These are phyloP conservation scores for Bufo gargarizans DNA, from an alignment of 2,113 vertebrate genomes.

Conservation along the genomic window DNA sequence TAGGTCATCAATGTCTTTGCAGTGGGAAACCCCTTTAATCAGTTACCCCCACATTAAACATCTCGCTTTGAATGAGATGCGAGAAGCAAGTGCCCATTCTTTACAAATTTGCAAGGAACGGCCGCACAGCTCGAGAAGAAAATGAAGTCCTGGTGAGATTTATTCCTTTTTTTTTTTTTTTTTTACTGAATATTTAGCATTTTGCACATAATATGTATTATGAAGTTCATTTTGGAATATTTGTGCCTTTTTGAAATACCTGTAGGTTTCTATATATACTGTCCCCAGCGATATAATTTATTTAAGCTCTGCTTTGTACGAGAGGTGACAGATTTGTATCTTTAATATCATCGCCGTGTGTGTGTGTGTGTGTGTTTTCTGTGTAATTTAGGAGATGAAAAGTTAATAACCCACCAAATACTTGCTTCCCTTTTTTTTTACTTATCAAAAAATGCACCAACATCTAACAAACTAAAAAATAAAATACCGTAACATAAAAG, in stretches of 20 bases:
- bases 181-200: not conserved
- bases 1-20: too few species aligned
- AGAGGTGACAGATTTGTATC: not conserved
- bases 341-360: not conserved
- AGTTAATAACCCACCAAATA: not conserved
- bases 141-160: not conserved
- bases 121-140: not conserved
- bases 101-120: not conserved
- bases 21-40: too few species aligned
- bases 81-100: not conserved
- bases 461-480: not conserved
- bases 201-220: constrained; percentile 14
- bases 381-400: not conserved
- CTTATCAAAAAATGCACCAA: not conserved
- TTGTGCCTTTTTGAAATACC: constrained; percentile 15
- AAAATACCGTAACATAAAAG: not conserved
- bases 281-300: not conserved
- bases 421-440: not conserved
- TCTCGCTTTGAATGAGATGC: not conserved
- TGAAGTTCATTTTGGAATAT: not conserved
- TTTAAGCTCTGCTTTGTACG: not conserved
- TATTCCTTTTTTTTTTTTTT: not conserved
- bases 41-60: too few species aligned
- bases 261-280: not conserved
- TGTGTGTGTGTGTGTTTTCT: not conserved